Percentiles rank a stretch among this genome's conserved stretches.
These are phyloP conservation scores for Neoniphon sammara DNA, from an alignment of 2,797 vertebrate genomes.

Conservation along the genomic window DNA sequence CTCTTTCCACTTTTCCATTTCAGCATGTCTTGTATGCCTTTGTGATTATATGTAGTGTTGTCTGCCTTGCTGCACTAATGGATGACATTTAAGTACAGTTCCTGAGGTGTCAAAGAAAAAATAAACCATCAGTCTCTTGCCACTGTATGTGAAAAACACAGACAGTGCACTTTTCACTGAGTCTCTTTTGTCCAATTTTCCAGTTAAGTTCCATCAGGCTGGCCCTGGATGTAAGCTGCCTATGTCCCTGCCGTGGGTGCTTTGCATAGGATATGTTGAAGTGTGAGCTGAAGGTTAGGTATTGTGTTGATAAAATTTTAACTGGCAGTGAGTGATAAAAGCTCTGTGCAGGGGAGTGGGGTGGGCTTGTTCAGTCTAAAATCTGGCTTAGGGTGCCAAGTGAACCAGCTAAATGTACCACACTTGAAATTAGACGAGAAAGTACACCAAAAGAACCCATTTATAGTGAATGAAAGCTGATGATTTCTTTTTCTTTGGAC, in stretches of 20 bases:
- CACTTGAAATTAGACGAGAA: constrained; percentile 45
- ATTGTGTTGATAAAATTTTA: constrained; percentile 29
- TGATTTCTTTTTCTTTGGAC: constrained; percentile 55
- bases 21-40: constrained; percentile 30
- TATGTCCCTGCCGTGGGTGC: neutral
- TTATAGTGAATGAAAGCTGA: constrained; percentile 46
- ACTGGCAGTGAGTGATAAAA: constrained; percentile 30
- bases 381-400: constrained; percentile 47
- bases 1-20: constrained; percentile 52
- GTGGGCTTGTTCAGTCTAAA: constrained; percentile 37
- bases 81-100: constrained; percentile 33
- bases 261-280: neutral
- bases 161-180: neutral
- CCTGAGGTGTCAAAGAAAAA: constrained; percentile 38
- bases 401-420: constrained; percentile 49
- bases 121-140: constrained; percentile 27
- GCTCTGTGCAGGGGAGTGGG: constrained; percentile 2
- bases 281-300: constrained; percentile 29
- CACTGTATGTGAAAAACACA: constrained; percentile 30
- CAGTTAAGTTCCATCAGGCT: neutral
- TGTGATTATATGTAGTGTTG: constrained; percentile 33
- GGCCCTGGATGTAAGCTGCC: neutral
- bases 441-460: constrained; percentile 46
- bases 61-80: constrained; percentile 35
- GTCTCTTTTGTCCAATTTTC: neutral